Evolutionary conservation across 2,113 vertebrate genomes (phyloP), one percentile per base, ranked within the genome.

Genomic region (Mustela nigripes): DNA sequence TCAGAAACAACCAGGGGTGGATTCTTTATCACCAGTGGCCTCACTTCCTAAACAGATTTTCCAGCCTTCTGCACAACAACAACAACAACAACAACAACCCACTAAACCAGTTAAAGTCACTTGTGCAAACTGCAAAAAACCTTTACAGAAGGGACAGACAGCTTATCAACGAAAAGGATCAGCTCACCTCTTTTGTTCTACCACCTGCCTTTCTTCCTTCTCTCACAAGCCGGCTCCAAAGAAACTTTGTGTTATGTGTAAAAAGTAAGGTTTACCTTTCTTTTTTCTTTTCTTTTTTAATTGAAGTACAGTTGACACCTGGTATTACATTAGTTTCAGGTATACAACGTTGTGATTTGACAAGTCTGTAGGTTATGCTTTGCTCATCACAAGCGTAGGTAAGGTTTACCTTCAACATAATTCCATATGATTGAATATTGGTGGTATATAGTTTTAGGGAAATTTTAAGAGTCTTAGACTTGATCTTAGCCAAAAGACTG

Each of bases 221-320:
- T 99, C 99, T 85, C 99, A 99, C 98, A 99, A 99, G 97, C 99
- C 99, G 73, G 98, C 99, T 98, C 99, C 99, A 99, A 99, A 99
- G 99, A 99, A 99, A 99, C 99, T 99, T 98, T 99, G 99, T 99
- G 99, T 99, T 98, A 99, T 99, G 99, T 99, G 99, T 98, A 99
- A 99, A 99, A 99, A 99, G 99, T 99, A 99, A 99, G 99, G 11
- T 65, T 92, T 98, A 87, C 62, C 85, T 95, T 58, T 53, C 9
- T 45, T 45, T 24, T 8, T 45, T 45, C 15, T 28, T 45, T 28
- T 76, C 11, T 48, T 28, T 16, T 42, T 42, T 26, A 74, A 78
- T 18, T 78, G 26, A 78, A 48, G 26, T 78, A 48, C 15, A 48
- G 74, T 78, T 48, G 15, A 48, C 42, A 48, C 42, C 48, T 28